Base-by-base conservation (phyloP, 2,797 vertebrate species). In the Helicolenus hilgendorfi region DNA sequence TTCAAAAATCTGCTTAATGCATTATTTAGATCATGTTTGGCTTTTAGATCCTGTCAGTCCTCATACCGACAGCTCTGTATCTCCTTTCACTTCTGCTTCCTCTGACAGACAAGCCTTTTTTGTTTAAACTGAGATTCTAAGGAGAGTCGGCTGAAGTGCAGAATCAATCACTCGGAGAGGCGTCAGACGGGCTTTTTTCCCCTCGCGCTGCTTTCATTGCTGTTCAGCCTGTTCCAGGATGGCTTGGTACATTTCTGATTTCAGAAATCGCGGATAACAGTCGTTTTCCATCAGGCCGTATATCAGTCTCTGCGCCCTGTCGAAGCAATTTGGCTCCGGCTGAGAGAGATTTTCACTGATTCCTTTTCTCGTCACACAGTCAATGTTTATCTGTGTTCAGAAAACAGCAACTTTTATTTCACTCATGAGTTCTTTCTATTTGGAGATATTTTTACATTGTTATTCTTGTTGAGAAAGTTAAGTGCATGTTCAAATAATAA, bases 231-330 rank as follows among this genome's bases (percentile, higher is more conserved):
- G 96, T 77, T 95, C 96, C 82, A 97, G 72, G 58, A 98, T 94
- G 75, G 97, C 95, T 86, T 96, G 97, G 95, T 98, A 98, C 41
- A 91, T 90, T 63, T 98, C 97, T 73, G 98, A 98, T 89, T 97
- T 98, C 76, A 99, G 93, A 95, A 99, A 98, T 75, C 98, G 95
- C 0, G 98, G 98, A 14, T 98, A 99, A 79, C 97, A 98, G 97
- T 98, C 98, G 76, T 98, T 98, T 79, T 98, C 97, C 98, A 99
- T 98, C 84, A 98, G 97, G 24, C 94, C 81, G 0, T 98, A 97
- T 87, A 98, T 94, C 76, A 97, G 87, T 77, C 92, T 97, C 94
- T 98, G 98, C 20, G 98, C 98, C 68, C 97, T 93, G 85, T 98
- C 97, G 81, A 99, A 98, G 92, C 97, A 98, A 88, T 95, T 96